A percentile compares a stretch with the other conserved stretches of the same genome.
These are phyloP conservation scores for Oceanodroma leucorhoa DNA, from an alignment of 2,797 vertebrate species.

Conservation along the genomic window DNA sequence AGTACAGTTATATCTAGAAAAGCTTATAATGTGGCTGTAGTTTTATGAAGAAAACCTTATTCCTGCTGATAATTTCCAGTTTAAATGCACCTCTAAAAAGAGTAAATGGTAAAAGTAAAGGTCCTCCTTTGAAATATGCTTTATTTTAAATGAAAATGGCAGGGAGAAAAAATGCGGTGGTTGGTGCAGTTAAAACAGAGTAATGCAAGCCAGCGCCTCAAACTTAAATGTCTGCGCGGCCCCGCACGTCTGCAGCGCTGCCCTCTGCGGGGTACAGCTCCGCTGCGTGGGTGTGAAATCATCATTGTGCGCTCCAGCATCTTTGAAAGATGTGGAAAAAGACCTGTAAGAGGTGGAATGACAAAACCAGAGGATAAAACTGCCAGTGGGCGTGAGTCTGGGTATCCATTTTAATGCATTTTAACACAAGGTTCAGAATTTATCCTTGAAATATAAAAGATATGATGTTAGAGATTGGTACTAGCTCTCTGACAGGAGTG, in stretches of 20 bases:
- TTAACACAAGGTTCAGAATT: not conserved
- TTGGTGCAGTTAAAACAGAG: not conserved
- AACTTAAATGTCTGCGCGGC: fast-evolving
- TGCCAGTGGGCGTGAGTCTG: not conserved
- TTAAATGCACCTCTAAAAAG: not conserved
- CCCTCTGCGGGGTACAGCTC: not conserved
- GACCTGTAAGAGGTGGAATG: not conserved
- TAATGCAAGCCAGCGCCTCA: too few species aligned
- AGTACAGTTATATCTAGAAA: too few species aligned
- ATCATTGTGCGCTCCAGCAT: too few species aligned
- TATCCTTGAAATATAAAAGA: not conserved
- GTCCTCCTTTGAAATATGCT: not conserved
- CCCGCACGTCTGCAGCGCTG: not conserved
- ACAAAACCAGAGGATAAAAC: not conserved
- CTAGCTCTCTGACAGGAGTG: not conserved
- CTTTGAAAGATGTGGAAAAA: not conserved
- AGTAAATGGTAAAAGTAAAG: not conserved
- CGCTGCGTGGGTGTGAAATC: fast-evolving
- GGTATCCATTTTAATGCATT: not conserved
- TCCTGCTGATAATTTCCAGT: not conserved
- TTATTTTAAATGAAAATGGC: not conserved
- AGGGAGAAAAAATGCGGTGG: not conserved
- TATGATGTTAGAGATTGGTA: fast-evolving
- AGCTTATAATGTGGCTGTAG: fast-evolving
- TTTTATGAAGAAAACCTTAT: not conserved